Conservation (phyloP, 2,113 vertebrate species). For the Vireo altiloquus region DNA sequence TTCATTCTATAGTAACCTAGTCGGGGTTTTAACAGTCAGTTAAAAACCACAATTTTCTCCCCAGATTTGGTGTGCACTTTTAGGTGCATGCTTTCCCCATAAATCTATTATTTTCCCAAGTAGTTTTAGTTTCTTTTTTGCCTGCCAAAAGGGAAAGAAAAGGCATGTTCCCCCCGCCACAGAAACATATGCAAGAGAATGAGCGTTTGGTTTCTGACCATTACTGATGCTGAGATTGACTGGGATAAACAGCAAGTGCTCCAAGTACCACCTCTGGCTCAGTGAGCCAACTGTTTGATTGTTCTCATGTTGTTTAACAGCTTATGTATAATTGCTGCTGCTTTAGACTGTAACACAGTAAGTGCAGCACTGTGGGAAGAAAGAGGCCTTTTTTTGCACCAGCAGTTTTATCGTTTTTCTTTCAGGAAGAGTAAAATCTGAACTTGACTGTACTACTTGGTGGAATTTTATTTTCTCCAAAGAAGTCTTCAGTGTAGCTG, state of each 20-base stretch:
- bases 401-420: conserved; percentile 6
- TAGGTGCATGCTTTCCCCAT: not conserved
- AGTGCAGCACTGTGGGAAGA: not conserved
- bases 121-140: not conserved
- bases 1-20: not conserved
- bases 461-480: not conserved
- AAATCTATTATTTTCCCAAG: not conserved
- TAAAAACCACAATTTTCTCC: not conserved
- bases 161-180: not conserved
- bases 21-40: not conserved
- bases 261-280: conserved; percentile 41
- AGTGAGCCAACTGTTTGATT: conserved; percentile 14
- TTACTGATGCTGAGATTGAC: conserved; percentile 14
- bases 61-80: not conserved
- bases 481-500: not conserved
- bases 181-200: conserved; percentile 23
- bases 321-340: conserved; percentile 35
- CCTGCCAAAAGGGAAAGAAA: not conserved
- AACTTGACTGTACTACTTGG: not conserved
- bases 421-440: not conserved
- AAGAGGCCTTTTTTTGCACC: not conserved
- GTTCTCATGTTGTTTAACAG: conserved; percentile 33
- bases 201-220: not conserved
- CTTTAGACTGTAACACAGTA: conserved; percentile 7
- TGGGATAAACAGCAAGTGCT: conserved; percentile 33